Percentiles rank a stretch among this genome's conserved stretches.
Evolutionary conservation across 2,888 invertebrate species (phyloP).

Genomic region (Ichneumoninae sp.): DNA sequence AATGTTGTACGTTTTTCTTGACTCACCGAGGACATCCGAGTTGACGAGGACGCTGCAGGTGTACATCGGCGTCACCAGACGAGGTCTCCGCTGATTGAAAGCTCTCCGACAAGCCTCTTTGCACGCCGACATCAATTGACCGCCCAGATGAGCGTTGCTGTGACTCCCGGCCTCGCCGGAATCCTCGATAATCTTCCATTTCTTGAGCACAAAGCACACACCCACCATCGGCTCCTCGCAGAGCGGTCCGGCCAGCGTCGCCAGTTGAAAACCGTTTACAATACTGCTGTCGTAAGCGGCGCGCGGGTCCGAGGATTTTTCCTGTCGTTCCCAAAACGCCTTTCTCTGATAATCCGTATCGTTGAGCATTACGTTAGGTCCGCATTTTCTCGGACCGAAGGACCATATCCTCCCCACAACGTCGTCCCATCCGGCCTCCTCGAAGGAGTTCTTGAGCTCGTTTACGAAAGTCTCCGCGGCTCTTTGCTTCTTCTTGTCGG

Average conservation of each 20-base stretch:
- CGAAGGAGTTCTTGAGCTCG: constrained; percentile 87
- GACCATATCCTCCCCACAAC: constrained; percentile 92
- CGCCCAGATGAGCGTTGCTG: constrained; percentile 86
- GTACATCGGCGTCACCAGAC: constrained; percentile 98
- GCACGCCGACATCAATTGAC: constrained; percentile 95
- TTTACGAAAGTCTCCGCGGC: constrained; percentile 84
- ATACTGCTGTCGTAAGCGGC: constrained; percentile 89
- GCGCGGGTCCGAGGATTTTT: constrained; percentile 75
- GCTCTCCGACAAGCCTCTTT: constrained; percentile 95
- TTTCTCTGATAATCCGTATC: constrained; percentile 89
- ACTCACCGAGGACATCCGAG: constrained; percentile 94
- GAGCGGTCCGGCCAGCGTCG: constrained; percentile 94
- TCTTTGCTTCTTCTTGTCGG: constrained; percentile 77
- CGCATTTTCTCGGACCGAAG: constrained; percentile 95
- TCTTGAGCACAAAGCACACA: constrained; percentile 95
- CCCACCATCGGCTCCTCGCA: constrained; percentile 99
- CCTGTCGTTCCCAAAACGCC: constrained; percentile 85
- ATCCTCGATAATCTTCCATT: constrained; percentile 87
- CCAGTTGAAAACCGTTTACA: constrained; percentile 94
- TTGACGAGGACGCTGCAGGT: constrained; percentile 92
- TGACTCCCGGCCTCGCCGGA: constrained; percentile 76
- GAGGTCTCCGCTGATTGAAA: constrained; percentile 94
- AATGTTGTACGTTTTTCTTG: not conserved
- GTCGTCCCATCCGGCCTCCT: constrained; percentile 85
- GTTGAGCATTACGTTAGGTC: constrained; percentile 96